These are phyloP conservation scores for Aphrophora alni DNA, from an alignment of 2,888 invertebrate species.

Conservation along the genomic window DNA sequence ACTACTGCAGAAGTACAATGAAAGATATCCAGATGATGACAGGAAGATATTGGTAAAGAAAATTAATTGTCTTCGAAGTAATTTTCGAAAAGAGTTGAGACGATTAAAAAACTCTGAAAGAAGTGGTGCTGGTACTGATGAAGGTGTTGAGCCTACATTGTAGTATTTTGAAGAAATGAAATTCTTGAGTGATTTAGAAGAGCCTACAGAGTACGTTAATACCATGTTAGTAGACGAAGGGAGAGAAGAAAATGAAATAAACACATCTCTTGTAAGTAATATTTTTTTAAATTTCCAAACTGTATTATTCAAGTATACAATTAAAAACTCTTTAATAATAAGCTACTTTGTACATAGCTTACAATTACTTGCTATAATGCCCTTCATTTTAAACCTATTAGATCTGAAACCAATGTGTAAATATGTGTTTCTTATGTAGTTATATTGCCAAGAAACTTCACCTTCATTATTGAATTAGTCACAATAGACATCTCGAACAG, in stretches of 20 bases:
- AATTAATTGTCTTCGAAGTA: constrained; percentile 6
- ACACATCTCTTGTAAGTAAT: too few species aligned
- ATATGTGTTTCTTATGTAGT: too few species aligned
- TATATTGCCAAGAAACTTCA: too few species aligned
- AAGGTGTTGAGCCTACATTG: constrained; percentile 31
- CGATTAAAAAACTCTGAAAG: constrained; percentile 29
- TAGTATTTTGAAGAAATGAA: constrained; percentile 36
- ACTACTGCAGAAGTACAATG: constrained; percentile 33
- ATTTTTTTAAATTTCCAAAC: too few species aligned
- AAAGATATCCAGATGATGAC: constrained; percentile 34
- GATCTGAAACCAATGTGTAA: too few species aligned
- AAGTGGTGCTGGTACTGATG: constrained; percentile 30
- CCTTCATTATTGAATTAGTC: not conserved
- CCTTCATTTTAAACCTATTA: too few species aligned
- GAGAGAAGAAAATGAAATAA: too few species aligned
- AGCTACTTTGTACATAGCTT: too few species aligned
- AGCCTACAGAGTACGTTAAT: constrained; percentile 20
- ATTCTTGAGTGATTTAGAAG: constrained; percentile 29
- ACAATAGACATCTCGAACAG: not conserved
- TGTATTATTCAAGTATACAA: too few species aligned
- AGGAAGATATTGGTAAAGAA: constrained; percentile 31
- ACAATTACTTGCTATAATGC: too few species aligned
- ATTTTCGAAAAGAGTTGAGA: constrained; percentile 35
- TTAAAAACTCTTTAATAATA: too few species aligned
- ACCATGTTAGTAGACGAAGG: too few species aligned